These are phyloP conservation scores for Lypha dubia DNA, from an alignment of 2,888 invertebrate genomes.

Conservation along the genomic window DNA sequence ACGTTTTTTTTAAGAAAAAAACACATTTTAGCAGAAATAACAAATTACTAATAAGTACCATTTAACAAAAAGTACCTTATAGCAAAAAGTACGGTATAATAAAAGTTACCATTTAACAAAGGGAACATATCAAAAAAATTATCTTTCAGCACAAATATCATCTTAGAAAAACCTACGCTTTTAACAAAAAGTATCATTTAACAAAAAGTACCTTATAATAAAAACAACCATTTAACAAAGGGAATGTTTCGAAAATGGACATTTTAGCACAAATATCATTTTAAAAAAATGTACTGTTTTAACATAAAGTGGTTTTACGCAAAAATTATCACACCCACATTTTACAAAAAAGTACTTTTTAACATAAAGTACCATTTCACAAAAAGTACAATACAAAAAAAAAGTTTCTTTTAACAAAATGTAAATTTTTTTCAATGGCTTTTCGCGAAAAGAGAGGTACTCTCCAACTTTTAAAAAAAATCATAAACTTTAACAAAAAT, in stretches of 20 bases:
- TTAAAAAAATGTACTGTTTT: no score
- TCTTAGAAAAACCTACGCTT: no score
- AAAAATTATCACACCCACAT: not conserved
- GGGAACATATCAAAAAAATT: not conserved
- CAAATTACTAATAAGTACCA: no score
- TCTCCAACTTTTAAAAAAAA: no score
- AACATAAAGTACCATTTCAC: not conserved
- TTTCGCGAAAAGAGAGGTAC: no score
- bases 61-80: not conserved
- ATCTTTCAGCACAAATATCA: no score
- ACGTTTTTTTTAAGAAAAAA: not conserved
- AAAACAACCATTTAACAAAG: not conserved
- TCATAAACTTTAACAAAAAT: no score
- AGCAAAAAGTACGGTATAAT: not conserved
- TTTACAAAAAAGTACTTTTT: not conserved
- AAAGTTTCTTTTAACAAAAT: no score
- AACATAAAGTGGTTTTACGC: not conserved
- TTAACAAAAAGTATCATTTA: not conserved
- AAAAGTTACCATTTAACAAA: not conserved
- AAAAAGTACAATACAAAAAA: not conserved
- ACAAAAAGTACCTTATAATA: not conserved
- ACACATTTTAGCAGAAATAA: not conserved
- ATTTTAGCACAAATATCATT: no score
- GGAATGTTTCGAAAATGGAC: no score
- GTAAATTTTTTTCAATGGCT: no score